Base-by-base conservation (phyloP, 2,888 invertebrate species). In the Amblyjoppa fuscipennis region DNA sequence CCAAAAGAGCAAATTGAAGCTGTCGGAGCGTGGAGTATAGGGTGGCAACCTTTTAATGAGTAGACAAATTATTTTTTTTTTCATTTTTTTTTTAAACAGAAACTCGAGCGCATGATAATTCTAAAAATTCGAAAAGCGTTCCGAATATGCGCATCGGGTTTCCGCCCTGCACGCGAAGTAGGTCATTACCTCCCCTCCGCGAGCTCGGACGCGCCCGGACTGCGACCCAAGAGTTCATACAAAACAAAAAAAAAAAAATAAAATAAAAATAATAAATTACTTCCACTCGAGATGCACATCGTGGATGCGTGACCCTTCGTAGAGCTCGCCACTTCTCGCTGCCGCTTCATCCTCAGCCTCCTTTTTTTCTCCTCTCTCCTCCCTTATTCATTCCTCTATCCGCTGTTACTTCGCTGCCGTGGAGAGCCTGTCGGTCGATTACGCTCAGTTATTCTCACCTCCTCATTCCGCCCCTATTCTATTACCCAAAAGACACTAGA, bases 111-210 rank as follows among this genome's bases (percentile, higher is more conserved):
- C 20, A 53, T 11, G 28, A 34, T 20, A 73, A 38, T 34, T 25
- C 7, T 38, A 38, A 53, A 73, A 73, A 73, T 73, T 73, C 5
- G 34, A 73, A 56, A 34, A 38, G 38, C 25, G 71, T 71, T 53
- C 53, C 53, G 71, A 56, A 28, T 28, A 25, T 11, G 25, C 28
- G 13, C 25, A 59, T 59, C 59, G 59, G 11, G 28, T 13, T 25
- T 25, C 9, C 11, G 25, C 59, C 28, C 25, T 3, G 11, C 11
- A 1, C 20, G 13, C 59, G 13, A 25, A 56, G 11, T 59, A 20
- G 41, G 41, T 59, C 38, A 38, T 73, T 16, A 11, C 11, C 56
- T 25, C 56, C 28, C 20, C 11, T 59, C 16, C 28, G 56, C 7
- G 59, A 56, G 16, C 41, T 38, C 13, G 20, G 41, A 73, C 38